Percentiles rank a stretch among this genome's conserved stretches.
phyloP scores from a whole-genome alignment of 2,113 vertebrate species.

The Donacobius atricapilla region DNA sequence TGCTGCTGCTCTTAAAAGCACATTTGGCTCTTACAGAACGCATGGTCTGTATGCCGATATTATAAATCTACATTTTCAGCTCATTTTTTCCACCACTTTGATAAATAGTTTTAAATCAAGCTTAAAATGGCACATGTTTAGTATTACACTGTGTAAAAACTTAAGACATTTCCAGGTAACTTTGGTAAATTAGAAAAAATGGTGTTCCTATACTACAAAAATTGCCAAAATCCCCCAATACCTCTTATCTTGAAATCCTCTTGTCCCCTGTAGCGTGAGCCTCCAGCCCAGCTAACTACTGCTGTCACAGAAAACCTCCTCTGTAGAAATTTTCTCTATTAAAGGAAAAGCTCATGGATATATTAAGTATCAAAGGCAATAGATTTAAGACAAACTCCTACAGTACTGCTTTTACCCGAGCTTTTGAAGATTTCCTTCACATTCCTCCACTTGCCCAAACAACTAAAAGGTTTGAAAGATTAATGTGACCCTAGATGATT shows the following conservation, averaged over 20 bases:
- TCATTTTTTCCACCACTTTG: not conserved
- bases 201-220: not conserved
- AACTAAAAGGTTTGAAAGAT: constrained; percentile 30
- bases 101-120: not conserved
- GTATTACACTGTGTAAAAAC: not conserved
- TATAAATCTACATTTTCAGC: not conserved
- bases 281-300: not conserved
- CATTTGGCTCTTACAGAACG: not conserved
- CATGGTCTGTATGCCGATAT: not conserved
- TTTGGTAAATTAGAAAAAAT: not conserved
- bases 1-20: not conserved
- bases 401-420: not conserved
- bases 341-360: not conserved
- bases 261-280: not conserved
- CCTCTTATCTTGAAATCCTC: not conserved
- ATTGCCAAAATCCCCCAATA: not conserved
- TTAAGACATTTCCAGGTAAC: not conserved
- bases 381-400: not conserved
- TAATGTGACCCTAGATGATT: constrained; percentile 8
- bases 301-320: not conserved
- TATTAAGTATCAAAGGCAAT: not conserved
- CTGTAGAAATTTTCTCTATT: not conserved
- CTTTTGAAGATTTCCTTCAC: constrained; percentile 31
- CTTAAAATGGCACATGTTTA: not conserved
- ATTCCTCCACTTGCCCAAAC: not conserved